Conservation (phyloP, 2,797 vertebrate species). For the Gymnoscopelus microlampas region DNA sequence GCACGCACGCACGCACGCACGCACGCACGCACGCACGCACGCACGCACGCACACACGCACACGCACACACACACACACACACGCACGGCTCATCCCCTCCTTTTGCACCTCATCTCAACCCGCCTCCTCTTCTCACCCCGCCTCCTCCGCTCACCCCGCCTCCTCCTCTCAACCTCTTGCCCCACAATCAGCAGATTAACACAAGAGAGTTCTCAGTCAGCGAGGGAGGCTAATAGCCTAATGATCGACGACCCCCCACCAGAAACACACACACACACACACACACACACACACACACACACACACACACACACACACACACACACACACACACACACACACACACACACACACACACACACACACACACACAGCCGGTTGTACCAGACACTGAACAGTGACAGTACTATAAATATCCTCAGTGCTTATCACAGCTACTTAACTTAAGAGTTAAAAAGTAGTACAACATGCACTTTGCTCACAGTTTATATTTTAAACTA, state of each 20-base stretch:
- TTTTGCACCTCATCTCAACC: conserved; percentile 10
- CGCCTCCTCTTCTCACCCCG: not conserved
- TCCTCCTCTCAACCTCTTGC: conserved; percentile 2
- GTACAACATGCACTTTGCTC: too few species aligned
- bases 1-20: conserved; percentile 12
- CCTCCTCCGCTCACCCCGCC: not conserved
- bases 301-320: conserved; percentile 11
- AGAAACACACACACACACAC: conserved; percentile 7
- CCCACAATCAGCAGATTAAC: conserved; percentile 36
- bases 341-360: too few species aligned
- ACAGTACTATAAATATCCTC: too few species aligned
- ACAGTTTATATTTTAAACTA: too few species aligned
- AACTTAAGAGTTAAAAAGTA: too few species aligned
- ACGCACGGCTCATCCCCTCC: not conserved
- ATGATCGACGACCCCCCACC: not conserved
- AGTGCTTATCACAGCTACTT: too few species aligned
- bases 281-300: conserved; percentile 9
- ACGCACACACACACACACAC: conserved; percentile 13
- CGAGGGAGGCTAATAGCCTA: not conserved
- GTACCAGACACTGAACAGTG: too few species aligned
- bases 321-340: not conserved
- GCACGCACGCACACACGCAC: not conserved
- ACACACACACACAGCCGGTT: too few species aligned
- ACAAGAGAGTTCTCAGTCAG: conserved; percentile 23
- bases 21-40: not conserved